Base-by-base conservation (phyloP, 1,140 invertebrate species). In the Ceratosolen fusciceps region DNA sequence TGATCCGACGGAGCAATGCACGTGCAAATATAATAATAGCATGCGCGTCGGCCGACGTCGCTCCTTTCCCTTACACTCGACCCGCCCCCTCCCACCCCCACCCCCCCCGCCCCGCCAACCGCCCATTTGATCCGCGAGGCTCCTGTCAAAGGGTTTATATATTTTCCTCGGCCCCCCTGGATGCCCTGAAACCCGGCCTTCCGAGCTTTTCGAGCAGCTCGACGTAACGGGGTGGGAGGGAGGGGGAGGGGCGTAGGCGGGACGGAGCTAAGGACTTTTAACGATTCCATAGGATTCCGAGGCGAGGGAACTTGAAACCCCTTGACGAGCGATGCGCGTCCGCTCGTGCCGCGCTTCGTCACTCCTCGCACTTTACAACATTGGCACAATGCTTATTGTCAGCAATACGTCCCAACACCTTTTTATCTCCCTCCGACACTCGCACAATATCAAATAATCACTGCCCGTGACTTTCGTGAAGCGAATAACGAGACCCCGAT, bases 151-250 rank as follows among this genome's bases (percentile, higher is more conserved):
- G 21, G n/a, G 19, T 10, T 47, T n/a, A n/a, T n/a, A n/a, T n/a
- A n/a, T n/a, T 60, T 52, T 60, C 14, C 10, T 24, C 29, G 1
- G 1, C 12, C 14, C 21, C 2, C 14, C 34, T 65, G 39, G 52
- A 60, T 74, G 39, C 29, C n/a, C n/a, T 74, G 73, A 74, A 65
- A 9, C 60, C 62, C 65, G 73, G 73, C 47, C 34, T 49, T 49
- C 16, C 10, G n/a, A n/a, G 2, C 39, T 72, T 56, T 24, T 34
- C 24, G 31, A 65, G 37, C 10, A 3, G 49, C 5, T 19, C 43
- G 49, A 43, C 5, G 5, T 43, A 12, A 12, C 39, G 12, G 39
- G 39, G 39, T 43, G 39, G 12, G 39, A 43, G 39, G 12, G 5
- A 43, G 12, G 12, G 39, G 39, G 39, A 43, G 39, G 39, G 39